Conservation (phyloP, 2,113 vertebrate genomes). For the Peucedramus taeniatus region DNA sequence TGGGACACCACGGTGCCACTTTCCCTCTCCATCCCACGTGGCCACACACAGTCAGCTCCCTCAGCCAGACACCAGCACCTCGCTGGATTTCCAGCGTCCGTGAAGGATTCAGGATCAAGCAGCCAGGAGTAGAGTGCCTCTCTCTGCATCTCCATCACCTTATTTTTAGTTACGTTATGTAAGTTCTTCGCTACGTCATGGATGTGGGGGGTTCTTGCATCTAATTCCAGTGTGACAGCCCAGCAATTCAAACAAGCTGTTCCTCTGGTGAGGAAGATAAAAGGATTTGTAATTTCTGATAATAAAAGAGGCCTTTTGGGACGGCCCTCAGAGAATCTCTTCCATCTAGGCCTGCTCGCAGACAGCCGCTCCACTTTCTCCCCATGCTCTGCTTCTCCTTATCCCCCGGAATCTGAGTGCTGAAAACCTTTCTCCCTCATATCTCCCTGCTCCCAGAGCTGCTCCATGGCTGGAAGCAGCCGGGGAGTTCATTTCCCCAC, state of each 20-base stretch:
- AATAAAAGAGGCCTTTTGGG: slow-evolving; percentile 42
- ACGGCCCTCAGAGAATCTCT: slow-evolving; percentile 2
- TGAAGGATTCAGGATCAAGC: background rate
- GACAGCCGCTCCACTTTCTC: slow-evolving; percentile 1
- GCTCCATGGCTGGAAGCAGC: background rate
- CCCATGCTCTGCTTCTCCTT: background rate
- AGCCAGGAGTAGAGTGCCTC: background rate
- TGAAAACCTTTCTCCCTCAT: background rate
- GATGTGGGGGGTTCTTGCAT: slow-evolving; percentile 70
- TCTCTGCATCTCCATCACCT: slow-evolving; percentile 32
- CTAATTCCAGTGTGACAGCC: slow-evolving; percentile 76
- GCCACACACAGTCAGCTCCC: background rate
- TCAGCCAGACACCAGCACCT: background rate
- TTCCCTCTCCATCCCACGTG: background rate
- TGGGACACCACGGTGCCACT: background rate
- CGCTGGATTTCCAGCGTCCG: background rate
- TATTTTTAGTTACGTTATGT: slow-evolving; percentile 79
- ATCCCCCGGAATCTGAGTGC: background rate
- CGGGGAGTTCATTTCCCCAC: background rate
- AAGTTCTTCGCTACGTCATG: slow-evolving; percentile 70
- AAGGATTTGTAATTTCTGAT: slow-evolving; percentile 51
- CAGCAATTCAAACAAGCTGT: slow-evolving; percentile 73
- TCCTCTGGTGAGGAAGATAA: slow-evolving; percentile 65
- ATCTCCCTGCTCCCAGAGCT: background rate
- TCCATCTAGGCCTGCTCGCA: background rate